Conservation (phyloP, 2,797 vertebrate genomes). For the Chelidonichthys spinosus region DNA sequence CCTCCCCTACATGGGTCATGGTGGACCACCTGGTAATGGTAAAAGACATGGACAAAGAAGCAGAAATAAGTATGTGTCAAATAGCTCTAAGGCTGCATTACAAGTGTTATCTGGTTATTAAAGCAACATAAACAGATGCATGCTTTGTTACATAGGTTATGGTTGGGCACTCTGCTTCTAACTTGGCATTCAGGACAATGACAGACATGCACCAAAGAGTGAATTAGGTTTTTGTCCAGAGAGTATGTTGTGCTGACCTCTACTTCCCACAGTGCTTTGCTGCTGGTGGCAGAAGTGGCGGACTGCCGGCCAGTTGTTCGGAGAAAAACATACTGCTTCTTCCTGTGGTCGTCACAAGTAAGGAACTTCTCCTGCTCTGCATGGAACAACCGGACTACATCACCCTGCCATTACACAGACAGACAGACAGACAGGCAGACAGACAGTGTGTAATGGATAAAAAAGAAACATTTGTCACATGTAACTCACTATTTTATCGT, state of each 20-base stretch:
- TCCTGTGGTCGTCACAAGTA: constrained; percentile 96
- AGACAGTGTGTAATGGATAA: neutral
- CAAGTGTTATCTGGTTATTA: neutral
- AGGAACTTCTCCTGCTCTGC: constrained; percentile 99
- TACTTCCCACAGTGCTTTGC: constrained; percentile 98
- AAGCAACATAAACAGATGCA: neutral
- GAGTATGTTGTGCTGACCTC: constrained; percentile 84
- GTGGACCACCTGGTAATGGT: constrained; percentile 90
- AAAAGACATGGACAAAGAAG: neutral
- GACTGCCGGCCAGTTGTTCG: constrained; percentile 96
- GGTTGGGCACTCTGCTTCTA: neutral
- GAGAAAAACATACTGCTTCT: constrained; percentile 96
- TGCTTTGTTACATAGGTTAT: neutral
- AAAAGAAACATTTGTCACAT: neutral
- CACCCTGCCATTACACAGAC: constrained; percentile 85
- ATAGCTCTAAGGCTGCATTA: no score
- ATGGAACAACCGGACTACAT: constrained; percentile 96
- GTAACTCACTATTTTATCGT: neutral
- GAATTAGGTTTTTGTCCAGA: neutral
- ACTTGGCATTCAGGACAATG: neutral
- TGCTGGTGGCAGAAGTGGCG: constrained; percentile 97
- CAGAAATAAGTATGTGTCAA: neutral
- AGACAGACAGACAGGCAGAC: constrained; percentile 9
- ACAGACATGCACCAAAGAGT: neutral
- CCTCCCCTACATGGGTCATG: constrained; percentile 97